Conservation (phyloP, 2,888 invertebrate species). For the Malthinus flaveolus region DNA sequence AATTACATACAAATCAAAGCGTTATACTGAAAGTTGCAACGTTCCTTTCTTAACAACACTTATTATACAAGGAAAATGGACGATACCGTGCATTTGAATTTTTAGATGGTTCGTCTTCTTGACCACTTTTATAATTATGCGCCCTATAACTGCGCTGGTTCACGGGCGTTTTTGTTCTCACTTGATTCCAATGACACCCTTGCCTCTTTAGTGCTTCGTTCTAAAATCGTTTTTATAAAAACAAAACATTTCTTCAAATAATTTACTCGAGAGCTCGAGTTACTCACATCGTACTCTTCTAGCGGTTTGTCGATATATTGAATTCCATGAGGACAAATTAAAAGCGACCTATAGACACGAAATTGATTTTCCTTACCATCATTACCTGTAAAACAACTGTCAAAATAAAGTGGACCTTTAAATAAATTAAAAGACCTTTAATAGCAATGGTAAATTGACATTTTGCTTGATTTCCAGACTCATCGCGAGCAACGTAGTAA, state of each 20-base stretch:
- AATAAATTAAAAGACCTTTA: slow-evolving; percentile 53
- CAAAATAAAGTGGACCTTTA: slow-evolving; percentile 5
- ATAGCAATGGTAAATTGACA: slow-evolving; percentile 67
- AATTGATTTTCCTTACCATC: slow-evolving; percentile 23
- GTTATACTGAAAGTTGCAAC: not conserved
- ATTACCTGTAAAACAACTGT: slow-evolving; percentile 31
- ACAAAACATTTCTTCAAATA: slow-evolving; percentile 36
- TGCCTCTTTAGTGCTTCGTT: slow-evolving; percentile 38
- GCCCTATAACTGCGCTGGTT: slow-evolving; percentile 29
- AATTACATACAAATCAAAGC: not conserved
- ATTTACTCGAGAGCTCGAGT: slow-evolving; percentile 9
- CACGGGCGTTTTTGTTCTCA: slow-evolving; percentile 40
- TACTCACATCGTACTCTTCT: slow-evolving; percentile 44
- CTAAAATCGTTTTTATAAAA: slow-evolving; percentile 7
- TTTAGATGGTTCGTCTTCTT: not conserved
- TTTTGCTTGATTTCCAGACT: slow-evolving; percentile 63
- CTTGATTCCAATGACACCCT: slow-evolving; percentile 49
- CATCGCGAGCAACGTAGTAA: slow-evolving; percentile 66
- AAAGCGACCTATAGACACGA: slow-evolving; percentile 43
- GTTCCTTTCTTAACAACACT: slow-evolving; percentile 24
- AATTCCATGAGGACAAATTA: slow-evolving; percentile 50
- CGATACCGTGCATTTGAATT: slow-evolving; percentile 23
- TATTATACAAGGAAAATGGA: slow-evolving; percentile 35
- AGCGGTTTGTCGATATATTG: slow-evolving; percentile 45
- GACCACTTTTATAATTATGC: slow-evolving; percentile 31